phyloP scores from a whole-genome alignment of 2,888 invertebrate species.

The Leptopterna dolabrata region DNA sequence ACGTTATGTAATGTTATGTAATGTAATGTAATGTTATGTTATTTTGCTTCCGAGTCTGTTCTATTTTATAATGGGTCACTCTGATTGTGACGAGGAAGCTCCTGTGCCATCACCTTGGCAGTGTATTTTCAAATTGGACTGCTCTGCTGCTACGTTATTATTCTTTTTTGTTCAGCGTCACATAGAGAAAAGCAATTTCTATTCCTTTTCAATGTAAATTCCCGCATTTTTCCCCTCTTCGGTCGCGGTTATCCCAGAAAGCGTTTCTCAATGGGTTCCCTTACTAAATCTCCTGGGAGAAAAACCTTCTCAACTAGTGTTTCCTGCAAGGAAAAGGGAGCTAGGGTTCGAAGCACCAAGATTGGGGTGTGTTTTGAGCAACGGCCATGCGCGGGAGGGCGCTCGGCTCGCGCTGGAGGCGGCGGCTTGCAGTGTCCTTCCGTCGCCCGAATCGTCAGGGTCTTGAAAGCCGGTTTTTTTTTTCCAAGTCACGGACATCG shows the following conservation, averaged over 20 bases:
- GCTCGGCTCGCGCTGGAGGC: constrained; percentile 8
- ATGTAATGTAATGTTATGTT: too few relatives aligned
- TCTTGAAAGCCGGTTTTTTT: background rate
- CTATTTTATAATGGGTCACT: too few relatives aligned
- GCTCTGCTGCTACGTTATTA: too few relatives aligned
- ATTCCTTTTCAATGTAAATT: background rate
- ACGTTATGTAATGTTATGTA: too few relatives aligned
- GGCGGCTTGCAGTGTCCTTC: constrained; percentile 22
- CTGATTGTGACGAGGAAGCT: too few relatives aligned
- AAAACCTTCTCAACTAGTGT: background rate
- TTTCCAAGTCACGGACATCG: background rate
- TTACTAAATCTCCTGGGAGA: background rate
- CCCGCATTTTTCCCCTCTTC: too few relatives aligned
- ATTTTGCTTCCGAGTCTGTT: too few relatives aligned
- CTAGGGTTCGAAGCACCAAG: background rate
- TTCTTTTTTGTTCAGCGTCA: too few relatives aligned
- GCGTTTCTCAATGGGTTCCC: background rate
- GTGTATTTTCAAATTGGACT: too few relatives aligned
- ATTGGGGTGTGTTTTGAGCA: constrained; percentile 39
- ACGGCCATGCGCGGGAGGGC: constrained; percentile 28
- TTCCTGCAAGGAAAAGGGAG: constrained; percentile 28
- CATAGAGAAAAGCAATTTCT: too few relatives aligned
- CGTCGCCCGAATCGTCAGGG: background rate
- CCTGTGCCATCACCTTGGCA: too few relatives aligned
- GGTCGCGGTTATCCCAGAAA: too few relatives aligned